Percentiles rank a stretch among this genome's conserved stretches.
These are phyloP conservation scores for Pseudolycoriella hygida DNA, from an alignment of 2,888 invertebrate genomes.

Conservation along the genomic window DNA sequence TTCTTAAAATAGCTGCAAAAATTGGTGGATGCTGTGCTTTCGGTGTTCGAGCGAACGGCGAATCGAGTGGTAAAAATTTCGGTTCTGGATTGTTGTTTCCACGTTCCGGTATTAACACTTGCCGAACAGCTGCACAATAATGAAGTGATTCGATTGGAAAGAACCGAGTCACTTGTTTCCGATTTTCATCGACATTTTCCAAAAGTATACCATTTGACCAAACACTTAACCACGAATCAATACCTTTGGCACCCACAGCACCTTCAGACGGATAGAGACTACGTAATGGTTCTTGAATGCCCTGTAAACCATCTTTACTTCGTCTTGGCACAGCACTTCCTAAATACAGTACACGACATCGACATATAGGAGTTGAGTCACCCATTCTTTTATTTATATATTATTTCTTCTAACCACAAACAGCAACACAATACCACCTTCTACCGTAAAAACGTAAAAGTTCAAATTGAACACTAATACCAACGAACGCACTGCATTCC, in stretches of 20 bases:
- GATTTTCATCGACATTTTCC: slow-evolving; percentile 92
- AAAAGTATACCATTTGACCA: slow-evolving; percentile 91
- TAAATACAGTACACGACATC: slow-evolving; percentile 90
- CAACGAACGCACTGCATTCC: slow-evolving; percentile 10
- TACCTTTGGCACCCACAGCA: slow-evolving; percentile 70
- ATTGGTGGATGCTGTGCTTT: slow-evolving; percentile 89
- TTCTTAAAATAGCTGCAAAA: slow-evolving; percentile 87
- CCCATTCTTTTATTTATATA: slow-evolving; percentile 26
- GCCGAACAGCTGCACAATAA: slow-evolving; percentile 89
- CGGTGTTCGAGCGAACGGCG: slow-evolving; percentile 84
- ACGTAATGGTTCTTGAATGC: slow-evolving; percentile 90
- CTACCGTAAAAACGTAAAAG: not conserved
- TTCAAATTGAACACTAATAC: slow-evolving; percentile 5
- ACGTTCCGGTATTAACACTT: slow-evolving; percentile 52
- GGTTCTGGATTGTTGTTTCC: slow-evolving; percentile 50
- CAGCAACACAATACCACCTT: slow-evolving; percentile 2
- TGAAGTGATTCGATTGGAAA: slow-evolving; percentile 91
- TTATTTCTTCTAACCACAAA: not conserved
- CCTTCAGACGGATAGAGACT: slow-evolving; percentile 93
- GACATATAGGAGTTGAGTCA: slow-evolving; percentile 85
- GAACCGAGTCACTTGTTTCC: slow-evolving; percentile 84
- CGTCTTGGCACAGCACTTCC: slow-evolving; percentile 94
- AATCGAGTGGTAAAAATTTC: slow-evolving; percentile 85
- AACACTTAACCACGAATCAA: slow-evolving; percentile 92
- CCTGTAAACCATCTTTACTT: slow-evolving; percentile 93